Percentiles rank a stretch among this genome's conserved stretches.
phyloP scores from a whole-genome alignment of 2,797 vertebrate genomes.

The Buceros bicornis region DNA sequence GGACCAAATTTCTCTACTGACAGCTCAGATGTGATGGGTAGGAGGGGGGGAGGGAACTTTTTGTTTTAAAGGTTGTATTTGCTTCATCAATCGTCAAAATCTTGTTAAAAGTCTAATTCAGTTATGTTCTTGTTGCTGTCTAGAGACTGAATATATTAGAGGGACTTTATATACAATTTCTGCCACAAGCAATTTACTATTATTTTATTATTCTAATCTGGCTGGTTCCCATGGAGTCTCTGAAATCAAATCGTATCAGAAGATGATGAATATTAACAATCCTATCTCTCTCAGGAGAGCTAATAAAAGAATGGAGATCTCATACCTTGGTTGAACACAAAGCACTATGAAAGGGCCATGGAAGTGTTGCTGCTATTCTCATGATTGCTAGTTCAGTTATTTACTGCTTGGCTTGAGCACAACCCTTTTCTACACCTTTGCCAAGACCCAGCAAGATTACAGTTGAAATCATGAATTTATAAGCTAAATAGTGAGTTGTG shows the following conservation, averaged over 20 bases:
- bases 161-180: slow-evolving; percentile 36
- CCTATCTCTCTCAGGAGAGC: not conserved
- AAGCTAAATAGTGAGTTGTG: not conserved
- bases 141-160: slow-evolving; percentile 47
- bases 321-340: not conserved
- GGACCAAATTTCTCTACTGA: slow-evolving; percentile 19
- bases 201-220: slow-evolving; percentile 68
- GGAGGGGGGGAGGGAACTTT: not conserved
- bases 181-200: slow-evolving; percentile 55
- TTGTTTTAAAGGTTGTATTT: slow-evolving; percentile 38
- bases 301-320: slow-evolving; percentile 41
- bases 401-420: not conserved
- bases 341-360: not conserved
- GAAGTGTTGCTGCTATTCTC: not conserved
- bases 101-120: slow-evolving; percentile 70
- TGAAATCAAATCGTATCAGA: slow-evolving; percentile 16
- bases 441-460: not conserved
- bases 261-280: slow-evolving; percentile 33
- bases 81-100: slow-evolving; percentile 70
- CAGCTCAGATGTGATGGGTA: not conserved
- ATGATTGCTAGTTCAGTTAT: slow-evolving; percentile 7
- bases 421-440: not conserved
- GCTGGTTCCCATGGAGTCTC: slow-evolving; percentile 46
- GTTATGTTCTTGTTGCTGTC: slow-evolving; percentile 55
- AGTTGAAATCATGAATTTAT: slow-evolving; percentile 7